Evolutionary conservation across 2,113 vertebrate species (phyloP), one percentile per base, ranked within the genome.

Genomic region (Phoenicopterus ruber): DNA sequence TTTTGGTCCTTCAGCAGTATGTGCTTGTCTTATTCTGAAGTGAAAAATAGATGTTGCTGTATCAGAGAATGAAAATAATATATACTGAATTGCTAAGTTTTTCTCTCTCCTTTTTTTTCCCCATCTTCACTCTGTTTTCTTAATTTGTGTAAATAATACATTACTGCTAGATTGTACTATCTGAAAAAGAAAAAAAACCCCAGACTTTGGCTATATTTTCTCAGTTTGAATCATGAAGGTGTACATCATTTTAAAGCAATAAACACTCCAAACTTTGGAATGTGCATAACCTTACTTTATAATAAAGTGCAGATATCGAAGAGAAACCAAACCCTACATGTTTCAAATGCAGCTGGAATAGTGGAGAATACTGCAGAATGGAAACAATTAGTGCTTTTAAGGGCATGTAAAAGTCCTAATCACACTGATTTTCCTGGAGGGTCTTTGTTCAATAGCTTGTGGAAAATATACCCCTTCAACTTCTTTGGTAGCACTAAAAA

Each of bases 91-190:
- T 46, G 25, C 13, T 62, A 66, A 36, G 4, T 61, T 59, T 24
- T 67, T 16, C 38, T 49, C 8, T 6, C 1, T 1, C 2, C 15
- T 2, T 21, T 28, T 69, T 52, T 31, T 38, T 19, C 17, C 1
- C 15, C 10, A 11, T 57, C 42, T 88, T 92, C 15, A 62, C 24
- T 79, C 50, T 69, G 7, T 44, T 59, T 70, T 61, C 8, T 19
- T 77, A 36, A 57, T 50, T 65, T 59, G 24, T 55, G 21, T 65
- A 40, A 71, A 74, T 49, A 50, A 44, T 83, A n/a, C 2, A 28
- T 70, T 42, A 40, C 7, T 32, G 69, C 19, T 73, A 54, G 49
- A 38, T 86, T 59, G 54, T 79, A 26, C 24, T 70, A 21, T 67
- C 24, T 79, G 66, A 55, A 86, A 82, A 78, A 73, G 3, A 46